A percentile compares a stretch with the other conserved stretches of the same genome.
Conservation (phyloP, 2,888 invertebrate genomes). For the Brachyptera putata region DNA sequence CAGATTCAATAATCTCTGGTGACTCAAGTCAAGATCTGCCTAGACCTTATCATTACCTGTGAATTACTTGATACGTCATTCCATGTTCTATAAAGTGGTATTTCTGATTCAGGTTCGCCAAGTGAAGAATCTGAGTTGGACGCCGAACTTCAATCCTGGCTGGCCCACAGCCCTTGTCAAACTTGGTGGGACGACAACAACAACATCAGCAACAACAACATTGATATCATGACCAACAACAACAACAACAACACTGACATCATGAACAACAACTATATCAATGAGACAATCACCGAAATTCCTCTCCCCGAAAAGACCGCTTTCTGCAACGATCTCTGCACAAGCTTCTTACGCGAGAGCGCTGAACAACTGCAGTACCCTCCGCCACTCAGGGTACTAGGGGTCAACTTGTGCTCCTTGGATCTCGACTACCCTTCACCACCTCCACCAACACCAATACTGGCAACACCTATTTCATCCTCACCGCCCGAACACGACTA, state of each 20-base stretch:
- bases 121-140: background rate
- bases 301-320: conserved; percentile 51
- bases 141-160: background rate
- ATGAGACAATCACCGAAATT: background rate
- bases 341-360: conserved; percentile 49
- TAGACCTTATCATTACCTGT: too few relatives aligned
- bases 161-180: background rate
- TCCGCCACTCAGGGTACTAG: conserved; percentile 44
- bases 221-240: background rate
- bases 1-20: too few relatives aligned
- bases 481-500: conserved; percentile 47
- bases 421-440: conserved; percentile 37
- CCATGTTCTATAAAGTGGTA: too few relatives aligned
- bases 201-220: background rate
- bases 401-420: conserved; percentile 44
- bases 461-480: conserved; percentile 21
- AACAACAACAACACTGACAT: background rate
- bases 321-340: conserved; percentile 53
- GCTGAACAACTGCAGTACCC: conserved; percentile 43
- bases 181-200: background rate
- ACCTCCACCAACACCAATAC: background rate
- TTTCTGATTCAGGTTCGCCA: background rate
- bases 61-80: too few relatives aligned
- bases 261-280: background rate
- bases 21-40: too few relatives aligned